Evolutionary conservation across 2,113 vertebrate species (phyloP), one percentile per base, ranked within the genome.

Genomic region (Tyrannus savana): DNA sequence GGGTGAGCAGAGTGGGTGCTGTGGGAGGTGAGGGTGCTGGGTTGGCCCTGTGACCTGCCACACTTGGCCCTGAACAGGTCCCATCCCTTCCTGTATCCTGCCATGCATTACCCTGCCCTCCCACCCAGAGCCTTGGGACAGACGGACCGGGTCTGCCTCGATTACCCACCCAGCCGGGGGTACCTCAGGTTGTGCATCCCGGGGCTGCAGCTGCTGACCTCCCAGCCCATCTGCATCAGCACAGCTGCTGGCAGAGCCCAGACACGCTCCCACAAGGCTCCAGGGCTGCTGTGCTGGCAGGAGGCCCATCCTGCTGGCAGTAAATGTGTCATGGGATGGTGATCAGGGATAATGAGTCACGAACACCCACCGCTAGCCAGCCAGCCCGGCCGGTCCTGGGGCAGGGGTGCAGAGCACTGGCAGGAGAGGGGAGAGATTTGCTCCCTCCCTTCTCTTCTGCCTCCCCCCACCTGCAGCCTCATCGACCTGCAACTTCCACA

Each of bases 261-360:
- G 87, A 59, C 11, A 4, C 56, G n/a, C 62, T 76, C 67, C 83
- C 1, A 0, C 12, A 2, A 44, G 55, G 75, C 55, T 86, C 7
- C 5, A 1, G 77, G 64, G 82, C 84, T 81, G 68, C 76, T 3
- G 35, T 25, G 89, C 64, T 91, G 85, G 91, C n/a, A 0, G 41
- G 35, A 64, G 44, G 80, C 93, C 90, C 19, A 0, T 66, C 25
- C 87, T 77, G 91, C 87, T 58, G 85, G 69, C 80, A 79, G 44
- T n/a, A 39, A 81, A 67, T 62, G 78, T 92, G 85, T 84, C 90
- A 87, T 49, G 11, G 14, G 81, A 28, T 47, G 72, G 82, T 10
- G 60, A 91, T 42, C 47, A 18, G 84, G 75, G 82, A 90, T 75
- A 75, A 73, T 58, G 95, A 96, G 69, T 89, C 95, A 82, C 27